Evolutionary conservation across 1,140 invertebrate genomes (phyloP).

Genomic region (Dreissena polymorpha): DNA sequence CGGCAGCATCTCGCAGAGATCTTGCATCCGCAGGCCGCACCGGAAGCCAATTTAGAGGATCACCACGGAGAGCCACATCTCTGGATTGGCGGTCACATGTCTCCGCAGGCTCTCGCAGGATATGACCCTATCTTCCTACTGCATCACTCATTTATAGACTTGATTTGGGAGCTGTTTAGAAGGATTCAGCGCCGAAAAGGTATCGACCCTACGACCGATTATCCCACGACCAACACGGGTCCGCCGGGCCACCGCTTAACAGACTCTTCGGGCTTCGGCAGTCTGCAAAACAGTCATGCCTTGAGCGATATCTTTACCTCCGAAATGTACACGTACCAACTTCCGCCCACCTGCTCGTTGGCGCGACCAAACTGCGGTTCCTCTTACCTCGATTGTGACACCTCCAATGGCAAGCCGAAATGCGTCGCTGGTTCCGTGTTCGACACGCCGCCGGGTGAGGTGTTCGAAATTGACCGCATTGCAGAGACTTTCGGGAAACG

Average conservation of each 20-base stretch:
- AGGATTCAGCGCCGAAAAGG: conserved; percentile 55
- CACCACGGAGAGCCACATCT: conserved; percentile 64
- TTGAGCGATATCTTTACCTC: conserved; percentile 65
- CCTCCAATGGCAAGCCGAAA: conserved; percentile 41
- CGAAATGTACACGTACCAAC: conserved; percentile 67
- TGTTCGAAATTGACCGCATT: conserved; percentile 34
- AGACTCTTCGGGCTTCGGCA: conserved; percentile 65
- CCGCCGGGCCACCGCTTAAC: conserved; percentile 49
- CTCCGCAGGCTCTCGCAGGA: conserved; percentile 55
- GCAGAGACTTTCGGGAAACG: not conserved
- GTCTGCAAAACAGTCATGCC: conserved; percentile 65
- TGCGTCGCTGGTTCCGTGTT: conserved; percentile 56
- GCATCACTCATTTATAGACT: conserved; percentile 65
- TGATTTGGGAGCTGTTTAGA: conserved; percentile 63
- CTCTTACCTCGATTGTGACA: conserved; percentile 57
- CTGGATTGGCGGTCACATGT: conserved; percentile 62
- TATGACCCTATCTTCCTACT: conserved; percentile 64
- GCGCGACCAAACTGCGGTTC: conserved; percentile 67
- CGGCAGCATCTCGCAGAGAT: conserved; percentile 59
- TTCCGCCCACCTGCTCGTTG: conserved; percentile 64
- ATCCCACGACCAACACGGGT: conserved; percentile 57
- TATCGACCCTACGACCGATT: conserved; percentile 64
- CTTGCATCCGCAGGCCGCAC: conserved; percentile 57
- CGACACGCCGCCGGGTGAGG: conserved; percentile 20
- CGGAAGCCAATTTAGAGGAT: conserved; percentile 60